phyloP scores from a whole-genome alignment of 2,888 invertebrate genomes.

The Hyppa rectilinea region DNA sequence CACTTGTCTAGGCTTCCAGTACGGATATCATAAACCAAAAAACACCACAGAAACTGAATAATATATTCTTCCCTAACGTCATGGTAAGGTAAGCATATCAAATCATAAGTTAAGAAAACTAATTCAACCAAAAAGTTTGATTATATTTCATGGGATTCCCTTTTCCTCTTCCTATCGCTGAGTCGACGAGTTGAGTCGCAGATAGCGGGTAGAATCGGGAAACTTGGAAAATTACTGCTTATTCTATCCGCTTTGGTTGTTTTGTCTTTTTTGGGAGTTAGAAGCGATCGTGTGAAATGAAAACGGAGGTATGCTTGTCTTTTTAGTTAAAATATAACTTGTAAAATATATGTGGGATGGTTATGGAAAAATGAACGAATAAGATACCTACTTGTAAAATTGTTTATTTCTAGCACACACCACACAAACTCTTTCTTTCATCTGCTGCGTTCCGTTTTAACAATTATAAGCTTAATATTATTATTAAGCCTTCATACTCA shows the following conservation, averaged over 20 bases:
- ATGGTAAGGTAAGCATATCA: slow-evolving; percentile 58
- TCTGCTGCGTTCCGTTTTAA: too few relatives aligned
- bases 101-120: slow-evolving; percentile 69
- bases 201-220: slow-evolving; percentile 34
- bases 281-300: not conserved
- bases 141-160: slow-evolving; percentile 64
- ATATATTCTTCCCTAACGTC: not conserved
- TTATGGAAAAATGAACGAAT: too few relatives aligned
- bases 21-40: not conserved
- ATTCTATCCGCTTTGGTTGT: slow-evolving; percentile 33
- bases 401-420: too few relatives aligned
- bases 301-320: not conserved
- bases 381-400: too few relatives aligned
- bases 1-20: not conserved
- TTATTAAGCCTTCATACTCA: too few relatives aligned
- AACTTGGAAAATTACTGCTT: slow-evolving; percentile 49
- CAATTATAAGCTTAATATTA: too few relatives aligned
- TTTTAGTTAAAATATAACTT: too few relatives aligned
- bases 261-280: slow-evolving; percentile 27
- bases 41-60: not conserved
- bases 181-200: slow-evolving; percentile 54
- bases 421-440: too few relatives aligned
- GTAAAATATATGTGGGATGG: too few relatives aligned
- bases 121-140: slow-evolving; percentile 69
- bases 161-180: slow-evolving; percentile 62